These are phyloP conservation scores for Euzophera pinguis DNA, from an alignment of 2,888 invertebrate species.

Conservation along the genomic window DNA sequence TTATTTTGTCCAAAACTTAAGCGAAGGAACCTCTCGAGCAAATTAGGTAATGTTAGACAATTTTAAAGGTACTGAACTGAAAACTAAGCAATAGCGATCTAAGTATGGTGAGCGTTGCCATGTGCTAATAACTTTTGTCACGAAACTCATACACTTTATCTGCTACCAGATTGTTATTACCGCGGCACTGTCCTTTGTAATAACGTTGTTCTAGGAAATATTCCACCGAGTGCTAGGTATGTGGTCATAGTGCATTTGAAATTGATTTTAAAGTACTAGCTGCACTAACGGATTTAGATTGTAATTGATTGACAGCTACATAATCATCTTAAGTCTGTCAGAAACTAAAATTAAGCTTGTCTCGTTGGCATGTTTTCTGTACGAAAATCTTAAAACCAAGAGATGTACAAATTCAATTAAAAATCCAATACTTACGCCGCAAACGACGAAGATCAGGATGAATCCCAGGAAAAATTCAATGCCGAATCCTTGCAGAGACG, in stretches of 20 bases:
- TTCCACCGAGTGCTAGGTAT: background rate
- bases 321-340: too few species aligned
- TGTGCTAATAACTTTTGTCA: conserved; percentile 9
- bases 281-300: background rate
- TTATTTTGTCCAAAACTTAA: too few species aligned
- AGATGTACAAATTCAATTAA: background rate
- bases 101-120: conserved; percentile 2
- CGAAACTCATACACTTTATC: conserved; percentile 30
- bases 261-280: background rate
- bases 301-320: background rate
- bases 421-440: conserved; percentile 81
- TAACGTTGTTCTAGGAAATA: conserved; percentile 1
- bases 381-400: too few species aligned
- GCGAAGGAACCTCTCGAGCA: too few species aligned
- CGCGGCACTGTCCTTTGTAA: background rate
- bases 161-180: background rate
- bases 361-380: too few species aligned
- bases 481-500: conserved; percentile 89
- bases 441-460: conserved; percentile 93
- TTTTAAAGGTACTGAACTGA: too few species aligned
- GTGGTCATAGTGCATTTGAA: background rate
- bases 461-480: conserved; percentile 95
- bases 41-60: too few species aligned
- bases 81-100: background rate
- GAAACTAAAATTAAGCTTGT: too few species aligned